Conservation (phyloP, 2,113 vertebrate genomes). For the Lophura nycthemera region DNA sequence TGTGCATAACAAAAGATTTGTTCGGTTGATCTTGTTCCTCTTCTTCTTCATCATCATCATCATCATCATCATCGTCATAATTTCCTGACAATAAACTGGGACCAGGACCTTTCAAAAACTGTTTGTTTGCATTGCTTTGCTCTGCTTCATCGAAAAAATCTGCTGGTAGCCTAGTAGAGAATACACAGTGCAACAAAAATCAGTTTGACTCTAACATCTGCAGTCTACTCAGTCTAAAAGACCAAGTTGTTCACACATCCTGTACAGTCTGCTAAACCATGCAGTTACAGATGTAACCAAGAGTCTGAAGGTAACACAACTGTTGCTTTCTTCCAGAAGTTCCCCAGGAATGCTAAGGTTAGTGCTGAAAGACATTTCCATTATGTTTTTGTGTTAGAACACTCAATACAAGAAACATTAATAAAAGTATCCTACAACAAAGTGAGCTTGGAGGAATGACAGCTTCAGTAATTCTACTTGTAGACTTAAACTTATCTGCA, state of each 20-base stretch:
- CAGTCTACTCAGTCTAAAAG: not conserved
- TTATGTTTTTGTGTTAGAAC: not conserved
- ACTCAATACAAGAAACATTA: not conserved
- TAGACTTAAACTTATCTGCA: not conserved
- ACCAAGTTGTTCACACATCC: not conserved
- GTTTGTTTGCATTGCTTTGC: not conserved
- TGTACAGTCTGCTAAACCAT: not conserved
- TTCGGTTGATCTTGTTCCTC: conserved; percentile 26
- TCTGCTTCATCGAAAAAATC: conserved; percentile 76
- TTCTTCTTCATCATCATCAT: conserved; percentile 33
- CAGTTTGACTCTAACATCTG: not conserved
- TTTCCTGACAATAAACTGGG: conserved; percentile 81
- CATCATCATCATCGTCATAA: conserved; percentile 81
- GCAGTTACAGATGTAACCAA: not conserved
- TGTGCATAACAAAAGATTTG: not conserved
- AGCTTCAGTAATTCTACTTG: not conserved
- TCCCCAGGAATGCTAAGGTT: not conserved
- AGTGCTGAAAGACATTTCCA: not conserved
- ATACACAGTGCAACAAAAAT: not conserved
- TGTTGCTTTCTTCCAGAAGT: not conserved
- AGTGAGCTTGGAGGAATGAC: not conserved
- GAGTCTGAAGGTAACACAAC: not conserved
- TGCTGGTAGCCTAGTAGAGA: conserved; percentile 68
- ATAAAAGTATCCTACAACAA: not conserved
- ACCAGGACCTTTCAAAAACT: conserved; percentile 54